Percentiles rank a stretch among this genome's conserved stretches.
phyloP scores from a whole-genome alignment of 1,140 invertebrate species.

The Orussus abietinus region DNA sequence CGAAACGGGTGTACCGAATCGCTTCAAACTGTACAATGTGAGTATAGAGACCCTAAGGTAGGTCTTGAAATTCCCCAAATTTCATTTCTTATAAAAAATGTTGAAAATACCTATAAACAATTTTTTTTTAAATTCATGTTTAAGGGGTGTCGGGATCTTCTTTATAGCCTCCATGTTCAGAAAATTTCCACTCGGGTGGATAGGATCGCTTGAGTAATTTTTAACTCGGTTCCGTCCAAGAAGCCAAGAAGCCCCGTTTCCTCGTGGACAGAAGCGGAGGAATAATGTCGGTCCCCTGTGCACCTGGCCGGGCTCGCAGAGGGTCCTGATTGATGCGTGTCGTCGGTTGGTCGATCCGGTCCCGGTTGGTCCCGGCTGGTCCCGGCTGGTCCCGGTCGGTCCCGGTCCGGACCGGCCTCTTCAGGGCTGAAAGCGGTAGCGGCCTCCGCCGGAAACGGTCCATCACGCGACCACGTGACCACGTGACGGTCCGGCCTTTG shows the following conservation, averaged over 20 bases:
- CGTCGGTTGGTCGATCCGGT: slow-evolving; percentile 24
- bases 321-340: slow-evolving; percentile 44
- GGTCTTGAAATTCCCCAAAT: no score
- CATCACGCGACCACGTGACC: slow-evolving; percentile 51
- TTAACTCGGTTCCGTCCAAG: slow-evolving; percentile 1
- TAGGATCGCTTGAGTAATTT: no score
- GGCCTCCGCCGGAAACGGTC: slow-evolving; percentile 47
- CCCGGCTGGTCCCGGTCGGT: slow-evolving; percentile 14
- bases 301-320: slow-evolving; percentile 27
- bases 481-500: slow-evolving; percentile 51
- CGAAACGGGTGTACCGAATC: no score
- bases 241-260: not conserved
- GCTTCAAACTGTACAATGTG: no score
- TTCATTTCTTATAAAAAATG: no score
- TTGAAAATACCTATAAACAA: no score
- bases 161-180: no score
- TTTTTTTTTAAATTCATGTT: no score
- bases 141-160: no score
- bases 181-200: no score
- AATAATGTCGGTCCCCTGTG: slow-evolving; percentile 19
- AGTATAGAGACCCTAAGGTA: no score
- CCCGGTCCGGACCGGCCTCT: not conserved
- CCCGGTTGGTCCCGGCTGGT: slow-evolving; percentile 15
- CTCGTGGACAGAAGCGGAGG: slow-evolving; percentile 2
- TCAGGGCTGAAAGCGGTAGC: slow-evolving; percentile 32